Evolutionary conservation across 2,113 vertebrate genomes (phyloP).

Genomic region (Urocitellus parryii): DNA sequence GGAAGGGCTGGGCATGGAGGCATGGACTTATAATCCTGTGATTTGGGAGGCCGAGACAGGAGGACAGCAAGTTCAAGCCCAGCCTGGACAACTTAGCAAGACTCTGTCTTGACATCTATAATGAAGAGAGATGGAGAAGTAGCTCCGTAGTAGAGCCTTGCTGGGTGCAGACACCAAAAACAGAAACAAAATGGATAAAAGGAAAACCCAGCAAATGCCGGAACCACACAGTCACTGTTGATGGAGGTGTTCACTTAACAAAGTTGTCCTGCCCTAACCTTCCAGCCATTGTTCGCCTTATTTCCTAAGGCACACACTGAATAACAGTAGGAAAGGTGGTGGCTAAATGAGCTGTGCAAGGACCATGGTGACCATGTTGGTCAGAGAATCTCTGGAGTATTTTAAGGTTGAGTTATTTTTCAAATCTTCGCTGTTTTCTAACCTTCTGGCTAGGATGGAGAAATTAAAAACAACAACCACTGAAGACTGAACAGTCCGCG

Average conservation of each 20-base stretch:
- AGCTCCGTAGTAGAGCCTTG: too few species aligned
- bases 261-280: fast-evolving
- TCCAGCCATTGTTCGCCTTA: fast-evolving
- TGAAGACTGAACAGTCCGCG: not conserved
- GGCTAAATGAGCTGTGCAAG: conserved; percentile 61
- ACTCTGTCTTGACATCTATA: too few species aligned
- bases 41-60: not conserved
- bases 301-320: not conserved
- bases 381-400: not conserved
- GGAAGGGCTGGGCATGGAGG: not conserved
- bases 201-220: not conserved
- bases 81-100: too few species aligned
- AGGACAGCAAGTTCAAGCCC: not conserved
- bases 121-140: too few species aligned
- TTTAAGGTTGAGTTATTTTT: conserved; percentile 64
- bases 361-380: conserved; percentile 1
- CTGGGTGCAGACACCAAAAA: too few species aligned
- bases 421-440: not conserved
- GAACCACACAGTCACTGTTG: fast-evolving
- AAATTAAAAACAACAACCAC: too few species aligned
- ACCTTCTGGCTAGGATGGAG: not conserved
- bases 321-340: not conserved
- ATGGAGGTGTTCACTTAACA: not conserved
- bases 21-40: too few species aligned
- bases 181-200: not conserved